Evolutionary conservation across 2,888 invertebrate species (phyloP), one percentile per base, ranked within the genome.

Genomic region (Oscheius sp.): DNA sequence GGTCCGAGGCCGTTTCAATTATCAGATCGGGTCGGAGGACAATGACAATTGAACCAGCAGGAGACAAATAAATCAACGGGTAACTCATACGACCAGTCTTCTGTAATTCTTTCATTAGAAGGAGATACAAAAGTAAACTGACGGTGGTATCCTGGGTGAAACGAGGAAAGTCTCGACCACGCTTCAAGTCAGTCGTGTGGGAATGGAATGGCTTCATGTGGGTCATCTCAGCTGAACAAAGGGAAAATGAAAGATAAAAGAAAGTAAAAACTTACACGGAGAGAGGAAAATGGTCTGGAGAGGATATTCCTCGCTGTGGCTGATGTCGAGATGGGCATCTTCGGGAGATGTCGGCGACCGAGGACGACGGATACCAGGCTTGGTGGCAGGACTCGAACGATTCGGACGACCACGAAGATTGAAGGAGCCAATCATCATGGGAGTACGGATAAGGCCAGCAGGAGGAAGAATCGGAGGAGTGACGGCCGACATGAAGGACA

Each of bases 1-100:
- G 83, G 78, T 90, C 90, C 9, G 89, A 81, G 16, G 89, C 89
- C 84, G 90, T 87, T 76, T 90, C 90, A 7, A 90, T 87, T 12
- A 89, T 85, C 12, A 90, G 86, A 61, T 89, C 88, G 68, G 88
- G 76, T 12, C 87, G 81, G 72, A 90, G 83, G 16, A 90, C 80
- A 0, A 90, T 87, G 12, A 89, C 89, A 18, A 90, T 87, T 3
- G 82, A 86, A 13, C 89, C 90, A 7, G 88, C 87, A 16, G 88
- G 87, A 0, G 89, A 88, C 29, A 89, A 87, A 74, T 89, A 89
- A 7, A 90, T 83, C 49, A 89, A 83, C 3, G 89, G 89, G 73
- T 88, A 89, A 35, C 18, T 66, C 21, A 63, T 13, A 16, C 21
- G 49, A 49, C 21, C 49, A 13, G 3, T 49, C 35, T 35, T 35